Base-by-base conservation (phyloP, 2,113 vertebrate genomes). In the Lophotis ruficrista region DNA sequence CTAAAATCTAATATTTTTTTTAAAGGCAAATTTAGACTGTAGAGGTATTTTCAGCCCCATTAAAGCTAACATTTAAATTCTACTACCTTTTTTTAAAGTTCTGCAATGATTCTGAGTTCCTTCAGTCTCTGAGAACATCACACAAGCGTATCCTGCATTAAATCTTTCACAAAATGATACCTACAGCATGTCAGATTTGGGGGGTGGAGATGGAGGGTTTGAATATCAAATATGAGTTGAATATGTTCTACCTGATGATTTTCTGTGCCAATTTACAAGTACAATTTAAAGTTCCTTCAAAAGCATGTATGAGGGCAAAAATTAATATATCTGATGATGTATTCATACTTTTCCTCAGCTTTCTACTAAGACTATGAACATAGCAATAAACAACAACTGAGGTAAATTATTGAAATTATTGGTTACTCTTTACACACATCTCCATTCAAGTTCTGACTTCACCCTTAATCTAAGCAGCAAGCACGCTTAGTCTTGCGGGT, bases 121-220 rank as follows among this genome's bases (percentile, higher is more conserved):
- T 54, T 43, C 51, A n/a, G 16, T 28, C 43, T 65, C 38, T 50
- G 6, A 61, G 24, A 47, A 31, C 54, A 73, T 15, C 69, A 68
- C 27, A 57, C 14, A 41, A 30, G 7, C 17, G 38, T 10, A 7
- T 61, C 37, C 25, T 51, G 24, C 7, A 22, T 35, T 38, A 82
- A 79, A 58, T 35, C 30, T 43, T 47, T 19, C 56, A 37, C 9
- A 58, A 41, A 94, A 83, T 28, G 30, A 20, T 8, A 48, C 17
- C 10, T 12, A 33, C 2, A 38, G 33, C 15, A 92, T 37, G 48
- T 35, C 35, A 81, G 19, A 82, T 35, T 25, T 24, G 18, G 28
- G 4, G 23, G 15, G 7, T 4, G 4, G 4, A 9, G 13, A 31
- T 7, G 7, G 6, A 24, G 6, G 41, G 10, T 6, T 2, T 73